Base-by-base conservation (phyloP, 1,140 invertebrate genomes). In the Agrypnia vestita region DNA sequence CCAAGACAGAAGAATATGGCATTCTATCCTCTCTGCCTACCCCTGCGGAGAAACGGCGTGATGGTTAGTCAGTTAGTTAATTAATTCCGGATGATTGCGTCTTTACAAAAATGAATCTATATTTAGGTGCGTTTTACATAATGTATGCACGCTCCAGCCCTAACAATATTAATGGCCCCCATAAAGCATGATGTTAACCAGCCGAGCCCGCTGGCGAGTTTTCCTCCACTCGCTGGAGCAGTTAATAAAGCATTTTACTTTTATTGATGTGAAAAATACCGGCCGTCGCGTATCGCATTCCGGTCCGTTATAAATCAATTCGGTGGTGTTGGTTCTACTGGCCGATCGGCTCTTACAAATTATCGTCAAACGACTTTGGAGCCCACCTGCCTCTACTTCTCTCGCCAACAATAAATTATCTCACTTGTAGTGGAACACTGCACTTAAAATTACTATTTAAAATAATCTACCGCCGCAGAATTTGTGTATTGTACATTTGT, bases 281-380 rank as follows among this genome's bases (percentile, higher is more conserved):
- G 49, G 61, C 69, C 72, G 61, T 80, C 72, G 56, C 72, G 73
- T 80, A 80, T 69, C 62, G 56, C 67, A 56, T 15, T 49, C 75
- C 21, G 72, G 21, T 76, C 47, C 51, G 80, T 56, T 47, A 46
- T 76, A 78, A 81, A 78, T 81, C 80, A 81, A 81, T 78, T 79
- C 56, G 53, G 67, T 64, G 49, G 56, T 49, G 67, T 78, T 78
- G 55, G 56, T 71, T 77, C 79, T 61, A 80, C 72, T 80, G 79
- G 74, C 49, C 43, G 69, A 81, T 81, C 80, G 69, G 21, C 75
- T n/a, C n/a, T 78, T 75, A 64, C 80, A 74, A 53, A 81, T 74
- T 69, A 62, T 78, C 76, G 67, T 67, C 21, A 80, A 78, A 78
- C 72, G 35, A 44, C 15, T 61, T 49, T 53, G 25, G 6, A 25